Evolutionary conservation across 2,888 invertebrate species (phyloP).

Genomic region (Coelopa pilipes): DNA sequence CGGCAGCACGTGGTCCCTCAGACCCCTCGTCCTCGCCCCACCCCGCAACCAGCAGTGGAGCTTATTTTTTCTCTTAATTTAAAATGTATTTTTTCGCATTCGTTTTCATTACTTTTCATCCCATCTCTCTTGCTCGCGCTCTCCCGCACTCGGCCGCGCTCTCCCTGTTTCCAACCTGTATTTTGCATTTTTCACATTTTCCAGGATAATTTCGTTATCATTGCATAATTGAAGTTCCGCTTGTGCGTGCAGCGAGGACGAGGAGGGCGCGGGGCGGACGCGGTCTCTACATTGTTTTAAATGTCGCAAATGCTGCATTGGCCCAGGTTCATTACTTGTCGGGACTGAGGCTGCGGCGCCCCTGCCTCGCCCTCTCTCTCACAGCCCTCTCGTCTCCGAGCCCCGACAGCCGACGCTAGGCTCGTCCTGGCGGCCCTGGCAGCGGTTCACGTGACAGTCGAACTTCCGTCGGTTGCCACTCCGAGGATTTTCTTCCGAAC

Average conservation of each 20-base stretch:
- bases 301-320: constrained; percentile 30
- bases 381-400: too few species aligned
- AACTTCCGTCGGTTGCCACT: neutral
- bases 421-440: neutral
- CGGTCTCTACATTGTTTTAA: constrained; percentile 20
- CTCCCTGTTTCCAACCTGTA: too few species aligned
- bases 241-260: constrained; percentile 12
- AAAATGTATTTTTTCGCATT: constrained; percentile 11
- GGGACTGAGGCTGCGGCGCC: neutral
- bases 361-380: neutral
- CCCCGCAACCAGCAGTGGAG: neutral
- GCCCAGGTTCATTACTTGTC: constrained; percentile 3
- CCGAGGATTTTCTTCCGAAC: too few species aligned
- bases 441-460: neutral
- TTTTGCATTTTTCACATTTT: too few species aligned
- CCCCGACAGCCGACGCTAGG: neutral
- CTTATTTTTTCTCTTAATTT: constrained; percentile 22
- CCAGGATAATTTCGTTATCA: constrained; percentile 34
- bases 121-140: too few species aligned
- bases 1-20: neutral
- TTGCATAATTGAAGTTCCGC: constrained; percentile 33
- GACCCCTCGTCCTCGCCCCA: neutral
- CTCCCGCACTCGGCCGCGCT: too few species aligned
- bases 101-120: neutral
- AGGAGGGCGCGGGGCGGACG: neutral